Conservation (phyloP, 2,797 vertebrate genomes). For the Siniperca obscura region DNA sequence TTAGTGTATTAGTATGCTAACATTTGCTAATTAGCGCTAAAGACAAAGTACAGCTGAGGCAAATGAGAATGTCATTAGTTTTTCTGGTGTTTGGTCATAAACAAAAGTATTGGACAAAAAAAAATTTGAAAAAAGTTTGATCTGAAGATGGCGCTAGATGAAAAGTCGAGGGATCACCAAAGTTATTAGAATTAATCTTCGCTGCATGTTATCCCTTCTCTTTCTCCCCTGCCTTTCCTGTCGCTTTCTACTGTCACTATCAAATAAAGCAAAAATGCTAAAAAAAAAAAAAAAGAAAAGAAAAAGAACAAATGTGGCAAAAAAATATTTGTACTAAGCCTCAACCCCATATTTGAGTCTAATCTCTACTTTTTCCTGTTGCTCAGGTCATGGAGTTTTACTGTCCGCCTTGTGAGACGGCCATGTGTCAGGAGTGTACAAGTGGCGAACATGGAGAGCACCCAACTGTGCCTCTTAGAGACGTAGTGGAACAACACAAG, state of each 20-base stretch:
- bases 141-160: neutral
- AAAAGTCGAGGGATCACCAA: neutral
- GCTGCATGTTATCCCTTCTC: too few species aligned
- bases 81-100: neutral
- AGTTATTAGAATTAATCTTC: neutral
- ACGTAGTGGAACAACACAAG: slow-evolving; percentile 97
- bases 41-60: neutral
- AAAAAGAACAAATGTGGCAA: neutral
- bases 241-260: too few species aligned
- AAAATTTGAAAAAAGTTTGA: neutral
- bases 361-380: neutral
- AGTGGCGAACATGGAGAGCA: slow-evolving; percentile 95
- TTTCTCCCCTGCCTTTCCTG: too few species aligned
- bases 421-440: slow-evolving; percentile 96
- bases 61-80: neutral
- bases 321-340: neutral
- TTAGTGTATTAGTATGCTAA: neutral
- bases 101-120: neutral
- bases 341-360: neutral
- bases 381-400: slow-evolving; percentile 97
- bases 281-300: too few species aligned
- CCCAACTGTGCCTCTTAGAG: slow-evolving; percentile 93
- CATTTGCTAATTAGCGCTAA: neutral
- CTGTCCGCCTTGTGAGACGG: slow-evolving; percentile 96
- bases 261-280: too few species aligned